A percentile compares a stretch with the other conserved stretches of the same genome.
phyloP scores from a whole-genome alignment of 2,797 vertebrate genomes.

The Psittacula derbiana region DNA sequence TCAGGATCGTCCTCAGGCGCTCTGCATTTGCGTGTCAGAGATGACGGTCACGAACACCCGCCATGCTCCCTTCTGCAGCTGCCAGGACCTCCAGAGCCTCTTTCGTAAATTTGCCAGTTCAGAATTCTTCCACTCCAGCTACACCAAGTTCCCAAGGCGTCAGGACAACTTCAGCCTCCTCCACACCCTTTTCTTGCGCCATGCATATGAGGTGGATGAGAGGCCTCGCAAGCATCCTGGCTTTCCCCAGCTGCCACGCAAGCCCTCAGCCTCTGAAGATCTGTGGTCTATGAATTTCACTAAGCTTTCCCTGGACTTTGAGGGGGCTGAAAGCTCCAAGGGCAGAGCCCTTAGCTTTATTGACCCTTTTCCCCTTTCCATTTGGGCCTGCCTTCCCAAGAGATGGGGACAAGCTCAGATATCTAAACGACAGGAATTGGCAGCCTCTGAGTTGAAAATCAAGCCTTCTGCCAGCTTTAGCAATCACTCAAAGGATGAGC shows the following conservation, averaged over 20 bases:
- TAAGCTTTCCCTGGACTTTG: conserved; percentile 85
- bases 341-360: conserved; percentile 85
- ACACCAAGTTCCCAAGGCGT: conserved; percentile 81
- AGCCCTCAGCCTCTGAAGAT: conserved; percentile 79
- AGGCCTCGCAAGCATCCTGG: background rate
- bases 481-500: conserved; percentile 44
- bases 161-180: conserved; percentile 83
- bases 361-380: conserved; percentile 87
- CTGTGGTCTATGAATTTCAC: conserved; percentile 88
- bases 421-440: conserved; percentile 4
- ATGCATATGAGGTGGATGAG: conserved; percentile 74
- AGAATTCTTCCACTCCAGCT: conserved; percentile 84
- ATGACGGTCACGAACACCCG: conserved; percentile 88
- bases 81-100: conserved; percentile 81
- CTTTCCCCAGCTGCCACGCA: conserved; percentile 20
- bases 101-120: conserved; percentile 81
- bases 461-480: conserved; percentile 75
- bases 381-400: conserved; percentile 88
- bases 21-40: conserved; percentile 78
- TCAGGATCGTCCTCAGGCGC: conserved; percentile 84
- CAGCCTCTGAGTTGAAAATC: conserved; percentile 63
- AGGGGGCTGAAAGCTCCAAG: conserved; percentile 87
- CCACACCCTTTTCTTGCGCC: conserved; percentile 83
- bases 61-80: conserved; percentile 83
- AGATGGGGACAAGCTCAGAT: conserved; percentile 68